Evolutionary conservation across 1,140 invertebrate species (phyloP), one percentile per base, ranked within the genome.

Genomic region (Tyrophagus putrescentiae): DNA sequence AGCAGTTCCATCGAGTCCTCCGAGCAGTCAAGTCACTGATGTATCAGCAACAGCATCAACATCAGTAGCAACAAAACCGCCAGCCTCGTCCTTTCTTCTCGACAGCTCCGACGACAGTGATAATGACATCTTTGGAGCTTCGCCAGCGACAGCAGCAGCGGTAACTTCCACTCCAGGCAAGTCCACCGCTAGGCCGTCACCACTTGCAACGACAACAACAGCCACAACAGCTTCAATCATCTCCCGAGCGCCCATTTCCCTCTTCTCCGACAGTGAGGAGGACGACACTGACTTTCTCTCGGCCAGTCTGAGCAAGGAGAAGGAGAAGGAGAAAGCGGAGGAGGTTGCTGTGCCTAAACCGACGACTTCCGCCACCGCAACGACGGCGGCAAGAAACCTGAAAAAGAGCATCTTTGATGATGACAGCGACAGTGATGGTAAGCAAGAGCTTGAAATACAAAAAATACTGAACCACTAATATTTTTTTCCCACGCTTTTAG

Each of bases 41-140:
- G n/a, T n/a, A n/a, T n/a, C n/a, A n/a, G n/a, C 23, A 56, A 29
- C 2, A 27, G 2, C n/a, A 31, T 1, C 11, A 39, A 3, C 1
- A 58, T 58, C 56, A 57, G 56, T 57, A 4, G 31, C 23, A 11
- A 21, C 18, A 21, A 57, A 57, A 57, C n/a, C n/a, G n/a, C 23
- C 31, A 50, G 45, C 27, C 13, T 54, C 28, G 3, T 54, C 45
- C 13, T 44, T 58, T n/a, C n/a, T n/a, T n/a, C 31, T 50, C 2
- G n/a, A 53, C 25, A 48, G 29, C 18, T 60, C 42, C 32, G 33
- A 28, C 56, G 56, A 60, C 25, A 60, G 58, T 54, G 58, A 60
- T 54, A 27, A 34, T 53, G 58, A 50, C 33, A 6, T 54, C 11
- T 53, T 60, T 31, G 21, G n/a, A 21, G 4, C 48, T 39, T 13